phyloP scores from a whole-genome alignment of 2,797 vertebrate genomes.

The Semotilus atromaculatus region DNA sequence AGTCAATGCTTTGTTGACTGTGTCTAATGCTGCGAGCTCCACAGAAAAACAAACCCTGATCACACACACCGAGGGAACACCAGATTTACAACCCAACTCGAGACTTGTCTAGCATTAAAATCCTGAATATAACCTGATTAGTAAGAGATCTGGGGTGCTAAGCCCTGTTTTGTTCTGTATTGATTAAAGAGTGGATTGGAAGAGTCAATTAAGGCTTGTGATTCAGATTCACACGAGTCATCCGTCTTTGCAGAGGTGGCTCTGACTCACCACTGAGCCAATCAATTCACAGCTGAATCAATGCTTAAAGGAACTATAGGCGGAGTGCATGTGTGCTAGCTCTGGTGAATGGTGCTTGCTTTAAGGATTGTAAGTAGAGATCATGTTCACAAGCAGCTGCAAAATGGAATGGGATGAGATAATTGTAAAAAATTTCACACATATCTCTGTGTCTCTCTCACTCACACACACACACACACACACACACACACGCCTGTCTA shows the following conservation, averaged over 20 bases:
- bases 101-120: conserved; percentile 38
- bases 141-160: conserved; percentile 30
- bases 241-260: conserved; percentile 47
- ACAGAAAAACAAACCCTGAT: conserved; percentile 50
- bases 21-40: conserved; percentile 38
- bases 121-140: conserved; percentile 30
- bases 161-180: conserved; percentile 48
- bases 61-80: conserved; percentile 5
- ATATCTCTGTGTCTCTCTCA: neutral
- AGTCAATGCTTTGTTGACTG: conserved; percentile 59
- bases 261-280: conserved; percentile 45
- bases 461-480: conserved; percentile 35
- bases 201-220: conserved; percentile 58
- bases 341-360: conserved; percentile 4
- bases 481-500: conserved; percentile 73
- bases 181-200: conserved; percentile 51
- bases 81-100: neutral
- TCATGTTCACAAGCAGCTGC: conserved; percentile 20
- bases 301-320: conserved; percentile 38
- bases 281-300: conserved; percentile 55
- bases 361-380: neutral
- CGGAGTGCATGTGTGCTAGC: conserved; percentile 43
- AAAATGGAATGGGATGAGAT: conserved; percentile 5
- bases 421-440: neutral
- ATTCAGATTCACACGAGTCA: conserved; percentile 57